Conservation (phyloP, 2,113 vertebrate species). For the Pimephales promelas region DNA sequence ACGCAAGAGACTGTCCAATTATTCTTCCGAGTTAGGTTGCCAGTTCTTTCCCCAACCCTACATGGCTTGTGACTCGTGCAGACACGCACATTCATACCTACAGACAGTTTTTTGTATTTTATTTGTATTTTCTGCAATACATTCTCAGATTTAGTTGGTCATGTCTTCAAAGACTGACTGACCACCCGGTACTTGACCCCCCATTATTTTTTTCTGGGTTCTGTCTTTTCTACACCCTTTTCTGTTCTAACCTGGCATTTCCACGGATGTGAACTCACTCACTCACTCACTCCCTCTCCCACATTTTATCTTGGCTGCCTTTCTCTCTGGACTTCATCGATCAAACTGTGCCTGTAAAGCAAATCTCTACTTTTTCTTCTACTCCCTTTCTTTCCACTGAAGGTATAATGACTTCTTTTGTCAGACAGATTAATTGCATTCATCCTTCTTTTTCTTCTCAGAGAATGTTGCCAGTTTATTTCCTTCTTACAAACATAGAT, state of each 20-base stretch:
- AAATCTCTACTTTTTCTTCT: constrained; percentile 53
- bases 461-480: constrained; percentile 49
- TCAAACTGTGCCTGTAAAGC: constrained; percentile 53
- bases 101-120: too few species aligned
- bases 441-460: constrained; percentile 43
- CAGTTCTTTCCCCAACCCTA: too few species aligned
- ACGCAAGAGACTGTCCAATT: too few species aligned
- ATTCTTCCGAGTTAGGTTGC: too few species aligned
- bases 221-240: constrained; percentile 8
- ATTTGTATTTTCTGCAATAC: too few species aligned
- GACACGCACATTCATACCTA: too few species aligned
- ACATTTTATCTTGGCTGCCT: constrained; percentile 41
- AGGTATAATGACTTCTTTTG: constrained; percentile 62
- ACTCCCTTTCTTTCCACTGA: constrained; percentile 37
- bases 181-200: not conserved
- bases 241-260: constrained; percentile 29
- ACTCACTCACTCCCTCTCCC: not conserved
- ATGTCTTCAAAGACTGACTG: not conserved
- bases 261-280: not conserved
- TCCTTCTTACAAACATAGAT: constrained; percentile 45
- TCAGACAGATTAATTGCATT: constrained; percentile 56
- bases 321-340: constrained; percentile 46
- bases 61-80: too few species aligned
- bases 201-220: not conserved
- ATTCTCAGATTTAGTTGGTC: not conserved